Evolutionary conservation across 2,113 vertebrate species (phyloP).

Genomic region (Crotophaga sulcirostris): DNA sequence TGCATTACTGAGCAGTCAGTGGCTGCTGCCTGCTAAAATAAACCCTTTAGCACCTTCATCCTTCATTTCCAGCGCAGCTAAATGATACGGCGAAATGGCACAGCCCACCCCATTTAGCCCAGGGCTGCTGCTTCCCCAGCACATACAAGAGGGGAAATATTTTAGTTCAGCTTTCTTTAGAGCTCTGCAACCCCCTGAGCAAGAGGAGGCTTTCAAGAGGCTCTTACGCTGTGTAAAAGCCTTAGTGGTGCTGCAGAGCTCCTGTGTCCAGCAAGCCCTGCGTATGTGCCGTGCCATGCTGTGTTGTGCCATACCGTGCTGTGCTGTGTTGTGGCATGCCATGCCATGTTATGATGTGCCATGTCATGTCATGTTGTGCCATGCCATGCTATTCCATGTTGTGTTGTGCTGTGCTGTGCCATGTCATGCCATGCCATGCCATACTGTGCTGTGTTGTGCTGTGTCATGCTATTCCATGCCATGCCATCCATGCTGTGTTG

Average conservation of each 20-base stretch:
- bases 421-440: fast-evolving
- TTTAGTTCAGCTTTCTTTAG: not conserved
- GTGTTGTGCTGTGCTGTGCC: too few species aligned
- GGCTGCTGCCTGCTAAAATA: constrained; percentile 17
- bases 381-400: fast-evolving
- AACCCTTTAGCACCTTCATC: constrained; percentile 30
- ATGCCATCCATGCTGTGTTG: fast-evolving
- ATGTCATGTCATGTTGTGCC: fast-evolving
- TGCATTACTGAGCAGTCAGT: not conserved
- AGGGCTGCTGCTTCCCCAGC: not conserved
- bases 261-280: fast-evolving
- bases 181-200: not conserved
- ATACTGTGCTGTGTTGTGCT: too few species aligned
- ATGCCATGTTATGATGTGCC: fast-evolving
- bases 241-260: not conserved
- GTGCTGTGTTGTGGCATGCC: too few species aligned
- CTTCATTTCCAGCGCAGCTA: not conserved
- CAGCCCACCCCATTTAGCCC: not conserved
- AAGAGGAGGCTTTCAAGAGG: not conserved
- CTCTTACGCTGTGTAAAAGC: fast-evolving
- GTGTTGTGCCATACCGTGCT: fast-evolving
- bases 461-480: too few species aligned
- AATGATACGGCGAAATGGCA: not conserved
- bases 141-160: fast-evolving
- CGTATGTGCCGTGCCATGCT: fast-evolving